Evolutionary conservation across 2,113 vertebrate species (phyloP), one percentile per base, ranked within the genome.

Genomic region (Tyto alba): DNA sequence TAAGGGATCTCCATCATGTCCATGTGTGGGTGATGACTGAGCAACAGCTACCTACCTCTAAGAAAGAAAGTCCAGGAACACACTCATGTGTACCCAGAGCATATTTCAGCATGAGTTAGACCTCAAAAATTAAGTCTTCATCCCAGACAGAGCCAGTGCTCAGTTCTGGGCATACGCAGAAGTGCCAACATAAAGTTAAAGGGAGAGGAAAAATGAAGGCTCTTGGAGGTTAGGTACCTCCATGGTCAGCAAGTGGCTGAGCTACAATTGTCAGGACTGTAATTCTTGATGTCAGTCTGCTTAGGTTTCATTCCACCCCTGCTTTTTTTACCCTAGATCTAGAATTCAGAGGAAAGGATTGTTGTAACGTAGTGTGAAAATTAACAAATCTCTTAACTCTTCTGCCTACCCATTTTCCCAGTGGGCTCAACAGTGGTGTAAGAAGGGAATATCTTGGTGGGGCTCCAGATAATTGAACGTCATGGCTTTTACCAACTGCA

Each of bases 211-310:
- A 30, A 77, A 34, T 1, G 11, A 78, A 89, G 50, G 9, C 45
- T 30, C 60, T 74, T 5, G 5, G 22, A 67, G 21, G 14, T 60
- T 48, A 13, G 13, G 12, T 30, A 32, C 29, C 26, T 57, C 60
- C 41, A 22, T 0, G 5, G 45, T 52, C 41, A 91, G 77, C 48
- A 74, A 2, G 0, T 5, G 27, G 45, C 1, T 66, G 68, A 89
- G 74, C 20, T 85, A 56, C 22, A 47, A 0, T 36, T 1, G 0
- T 11, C 48, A 36, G 32, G 26, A 55, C 25, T 7, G 4, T 13
- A 0, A 20, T 41, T 86, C 59, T 56, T 8, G 0, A 32, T 16
- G 26, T 50, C n/a, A 68, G 7, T 56, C 67, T 66, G 11, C 14
- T 71, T 13, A 41, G 26, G 16, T 62, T 85, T 67, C 30, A 68